These are phyloP conservation scores for Pterois miles DNA, from an alignment of 2,797 vertebrate genomes.

Conservation along the genomic window DNA sequence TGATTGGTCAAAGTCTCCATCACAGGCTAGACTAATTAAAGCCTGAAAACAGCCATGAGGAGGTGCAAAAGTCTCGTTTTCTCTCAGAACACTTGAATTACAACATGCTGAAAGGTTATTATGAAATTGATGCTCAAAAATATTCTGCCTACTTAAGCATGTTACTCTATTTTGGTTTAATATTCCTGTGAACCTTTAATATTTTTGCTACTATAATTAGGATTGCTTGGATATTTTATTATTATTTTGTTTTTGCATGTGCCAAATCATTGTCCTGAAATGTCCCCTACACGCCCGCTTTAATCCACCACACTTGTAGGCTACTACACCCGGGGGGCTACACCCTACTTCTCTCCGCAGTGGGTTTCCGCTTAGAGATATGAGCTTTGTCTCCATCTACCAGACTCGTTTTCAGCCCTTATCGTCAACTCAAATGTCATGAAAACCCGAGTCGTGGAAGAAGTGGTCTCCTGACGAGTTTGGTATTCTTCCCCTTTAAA, in stretches of 20 bases:
- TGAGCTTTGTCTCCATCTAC: conserved; percentile 3
- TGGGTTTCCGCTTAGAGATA: conserved; percentile 3
- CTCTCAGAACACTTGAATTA: too few relatives aligned
- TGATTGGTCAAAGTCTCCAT: too few relatives aligned
- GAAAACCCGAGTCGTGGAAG: conserved; percentile 15
- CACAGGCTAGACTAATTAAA: too few relatives aligned
- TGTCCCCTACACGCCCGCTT: neutral
- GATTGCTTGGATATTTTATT: neutral
- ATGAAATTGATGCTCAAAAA: too few relatives aligned
- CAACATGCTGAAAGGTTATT: too few relatives aligned
- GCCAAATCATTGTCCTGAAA: neutral
- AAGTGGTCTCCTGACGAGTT: conserved; percentile 42
- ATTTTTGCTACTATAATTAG: neutral
- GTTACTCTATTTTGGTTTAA: neutral
- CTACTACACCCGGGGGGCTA: neutral
- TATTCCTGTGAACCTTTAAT: neutral
- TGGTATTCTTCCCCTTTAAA: conserved; percentile 84
- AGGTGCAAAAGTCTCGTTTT: too few relatives aligned
- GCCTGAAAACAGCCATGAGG: too few relatives aligned
- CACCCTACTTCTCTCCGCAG: conserved; percentile 22
- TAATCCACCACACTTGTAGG: neutral
- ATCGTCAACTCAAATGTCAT: conserved; percentile 28
- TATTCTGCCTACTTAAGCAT: too few relatives aligned
- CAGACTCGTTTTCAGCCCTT: neutral
- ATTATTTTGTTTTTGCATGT: neutral